Conservation (phyloP, 2,888 invertebrate genomes). For the Leptinotarsa juncta region DNA sequence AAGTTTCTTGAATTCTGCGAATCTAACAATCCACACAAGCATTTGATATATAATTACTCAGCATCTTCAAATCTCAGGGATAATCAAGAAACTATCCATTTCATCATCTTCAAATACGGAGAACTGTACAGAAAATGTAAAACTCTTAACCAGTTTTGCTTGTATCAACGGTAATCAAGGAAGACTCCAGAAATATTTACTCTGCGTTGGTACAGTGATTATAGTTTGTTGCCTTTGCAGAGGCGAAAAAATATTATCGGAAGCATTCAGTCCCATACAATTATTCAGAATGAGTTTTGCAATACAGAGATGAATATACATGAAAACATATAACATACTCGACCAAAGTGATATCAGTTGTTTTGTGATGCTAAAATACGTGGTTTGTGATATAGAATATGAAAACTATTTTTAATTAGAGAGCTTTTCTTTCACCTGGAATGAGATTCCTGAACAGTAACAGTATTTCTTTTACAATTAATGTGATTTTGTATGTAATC, state of each 20-base stretch:
- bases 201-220: neutral
- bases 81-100: neutral
- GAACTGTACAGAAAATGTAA: neutral
- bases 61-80: neutral
- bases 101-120: neutral
- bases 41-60: neutral
- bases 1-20: neutral
- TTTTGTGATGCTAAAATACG: too few relatives aligned
- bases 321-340: neutral
- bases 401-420: too few relatives aligned
- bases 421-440: too few relatives aligned
- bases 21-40: neutral
- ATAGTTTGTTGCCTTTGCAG: neutral
- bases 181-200: neutral
- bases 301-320: neutral
- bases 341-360: neutral
- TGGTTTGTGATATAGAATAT: too few relatives aligned
- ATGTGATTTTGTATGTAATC: too few relatives aligned
- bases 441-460: too few relatives aligned
- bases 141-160: neutral
- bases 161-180: conserved; percentile 8
- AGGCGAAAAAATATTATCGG: neutral
- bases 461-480: too few relatives aligned
- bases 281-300: neutral
- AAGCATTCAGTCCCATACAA: neutral